phyloP scores from a whole-genome alignment of 2,113 vertebrate species.

The Pseudolaguvia tuberculata region DNA sequence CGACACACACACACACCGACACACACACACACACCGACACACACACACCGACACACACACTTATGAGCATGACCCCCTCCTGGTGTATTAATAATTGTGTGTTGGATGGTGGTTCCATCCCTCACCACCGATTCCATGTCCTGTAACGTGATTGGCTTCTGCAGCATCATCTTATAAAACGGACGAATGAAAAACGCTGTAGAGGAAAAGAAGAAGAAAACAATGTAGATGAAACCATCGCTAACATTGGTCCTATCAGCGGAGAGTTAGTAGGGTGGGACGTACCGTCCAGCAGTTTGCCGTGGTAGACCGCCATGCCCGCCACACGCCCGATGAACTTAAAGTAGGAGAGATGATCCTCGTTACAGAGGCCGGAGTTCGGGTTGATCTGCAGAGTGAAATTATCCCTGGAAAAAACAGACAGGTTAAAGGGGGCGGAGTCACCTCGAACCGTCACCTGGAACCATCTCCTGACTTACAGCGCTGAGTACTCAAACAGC shows the following conservation, averaged over 20 bases:
- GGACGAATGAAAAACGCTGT: conserved; percentile 96
- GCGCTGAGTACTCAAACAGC: conserved; percentile 96
- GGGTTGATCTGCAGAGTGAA: conserved; percentile 98
- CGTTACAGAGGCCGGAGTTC: conserved; percentile 95
- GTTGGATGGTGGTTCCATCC: not conserved
- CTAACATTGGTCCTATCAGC: not conserved
- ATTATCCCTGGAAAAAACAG: conserved; percentile 83
- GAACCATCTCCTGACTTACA: conserved; percentile 76
- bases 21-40: no score
- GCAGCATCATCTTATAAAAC: conserved; percentile 99
- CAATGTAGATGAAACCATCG: not conserved
- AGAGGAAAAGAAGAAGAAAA: conserved; percentile 40
- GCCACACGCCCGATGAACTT: conserved; percentile 97
- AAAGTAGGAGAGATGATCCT: conserved; percentile 96
- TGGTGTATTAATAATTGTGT: conserved; percentile 3
- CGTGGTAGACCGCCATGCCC: conserved; percentile 96
- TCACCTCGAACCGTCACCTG: not conserved
- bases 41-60: no score
- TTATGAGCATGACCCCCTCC: conserved; percentile 18
- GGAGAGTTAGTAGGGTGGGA: not conserved
- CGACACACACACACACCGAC: no score
- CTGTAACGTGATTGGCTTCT: conserved; percentile 87
- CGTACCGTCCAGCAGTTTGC: conserved; percentile 91
- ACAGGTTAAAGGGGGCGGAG: no score
- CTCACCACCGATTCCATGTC: conserved; percentile 99